Evolutionary conservation across 2,888 invertebrate species (phyloP), one percentile per base, ranked within the genome.

Genomic region (Xylota sylvarum): DNA sequence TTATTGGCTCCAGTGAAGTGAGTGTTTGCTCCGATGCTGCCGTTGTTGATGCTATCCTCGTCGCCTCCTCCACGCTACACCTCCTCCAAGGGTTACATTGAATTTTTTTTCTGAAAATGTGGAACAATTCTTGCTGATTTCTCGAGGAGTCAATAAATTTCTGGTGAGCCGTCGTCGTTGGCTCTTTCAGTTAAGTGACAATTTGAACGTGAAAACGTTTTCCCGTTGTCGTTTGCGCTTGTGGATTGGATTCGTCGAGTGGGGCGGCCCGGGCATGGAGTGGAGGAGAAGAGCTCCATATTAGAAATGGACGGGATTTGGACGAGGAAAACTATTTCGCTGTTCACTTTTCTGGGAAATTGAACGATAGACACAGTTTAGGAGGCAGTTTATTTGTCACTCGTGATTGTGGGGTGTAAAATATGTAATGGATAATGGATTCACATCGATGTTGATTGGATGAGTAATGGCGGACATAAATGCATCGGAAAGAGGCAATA

Each of bases 91-190:
- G 58, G 30, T 65, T 77, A 58, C 73, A 73, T 67, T 23, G 58
- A 43, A 83, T 72, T 55, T 72, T 74, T 72, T 64, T 58, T 82
- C 56, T 56, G 46, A 32, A 81, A 76, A 77, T 81, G 80, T 76
- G 81, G 76, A 85, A 72, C 85, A 73, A 78, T 86, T 82, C 82
- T 65, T 82, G 73, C 67, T 77, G 86, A 74, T 82, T 86, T 82
- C 81, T 86, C 40, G 78, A 82, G 86, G 62, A 86, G 86, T 86
- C 86, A 82, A 86, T 86, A 86, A 86, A 86, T 86, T 82, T 78
- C 55, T 81, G 50, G 73, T 67, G 72, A 72, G 62, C 69, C 73
- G 27, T 23, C 73, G 27, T 23, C 79, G 37, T 19, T 58, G 17
- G 50, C 32, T 79, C 56, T 32, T 55, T 73, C 65, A 65, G 32